These are phyloP conservation scores for Pseudomyrmex flavicornis DNA, from an alignment of 1,140 invertebrate species.

Conservation along the genomic window DNA sequence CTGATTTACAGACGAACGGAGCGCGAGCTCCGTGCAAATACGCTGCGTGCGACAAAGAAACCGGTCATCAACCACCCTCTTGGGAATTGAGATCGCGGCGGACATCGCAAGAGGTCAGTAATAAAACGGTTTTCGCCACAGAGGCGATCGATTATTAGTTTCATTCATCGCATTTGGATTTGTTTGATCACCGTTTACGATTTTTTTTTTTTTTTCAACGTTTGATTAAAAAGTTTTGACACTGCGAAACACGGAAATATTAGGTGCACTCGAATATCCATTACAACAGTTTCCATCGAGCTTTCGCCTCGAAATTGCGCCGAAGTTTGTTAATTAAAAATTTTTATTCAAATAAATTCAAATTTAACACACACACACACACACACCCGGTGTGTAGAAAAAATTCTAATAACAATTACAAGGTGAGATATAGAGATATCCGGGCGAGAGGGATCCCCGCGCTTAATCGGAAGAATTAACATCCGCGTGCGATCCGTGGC, in stretches of 20 bases:
- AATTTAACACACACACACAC: too few species aligned
- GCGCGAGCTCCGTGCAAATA: not conserved
- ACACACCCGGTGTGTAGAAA: too few species aligned
- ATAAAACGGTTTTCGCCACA: constrained; percentile 29
- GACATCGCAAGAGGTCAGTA: not conserved
- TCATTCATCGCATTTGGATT: constrained; percentile 14
- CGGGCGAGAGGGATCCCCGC: not conserved
- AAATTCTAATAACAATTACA: not conserved
- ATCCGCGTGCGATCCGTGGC: not conserved
- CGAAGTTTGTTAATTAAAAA: too few species aligned
- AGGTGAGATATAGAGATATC: not conserved
- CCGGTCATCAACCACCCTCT: not conserved
- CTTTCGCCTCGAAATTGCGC: too few species aligned
- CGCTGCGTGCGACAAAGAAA: constrained; percentile 42
- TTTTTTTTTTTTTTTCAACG: constrained; percentile 11
- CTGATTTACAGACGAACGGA: constrained; percentile 28
- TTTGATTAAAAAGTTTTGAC: constrained; percentile 17
- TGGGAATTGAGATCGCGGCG: constrained; percentile 7
- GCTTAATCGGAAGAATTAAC: constrained; percentile 35
- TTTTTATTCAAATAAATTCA: too few species aligned
- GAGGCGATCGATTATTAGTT: constrained; percentile 27
- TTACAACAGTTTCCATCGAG: too few species aligned
- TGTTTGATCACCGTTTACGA: constrained; percentile 28
- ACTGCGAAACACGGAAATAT: too few species aligned
- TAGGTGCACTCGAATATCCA: too few species aligned